Percentiles rank a stretch among this genome's conserved stretches.
phyloP scores from a whole-genome alignment of 2,888 invertebrate genomes.

The Hymenopus coronatus region DNA sequence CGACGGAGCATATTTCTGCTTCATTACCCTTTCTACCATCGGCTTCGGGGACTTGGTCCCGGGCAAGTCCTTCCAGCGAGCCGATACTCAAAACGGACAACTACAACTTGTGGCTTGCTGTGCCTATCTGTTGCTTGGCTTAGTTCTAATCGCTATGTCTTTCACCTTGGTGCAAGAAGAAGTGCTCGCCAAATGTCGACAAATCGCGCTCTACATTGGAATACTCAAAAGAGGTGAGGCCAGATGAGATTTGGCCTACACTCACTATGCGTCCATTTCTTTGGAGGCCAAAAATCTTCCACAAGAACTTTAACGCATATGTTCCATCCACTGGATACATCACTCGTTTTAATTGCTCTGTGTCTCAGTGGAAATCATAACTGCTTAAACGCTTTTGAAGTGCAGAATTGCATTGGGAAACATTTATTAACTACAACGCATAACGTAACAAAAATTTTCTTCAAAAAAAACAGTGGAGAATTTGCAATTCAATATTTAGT shows the following conservation, averaged over 20 bases:
- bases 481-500: too few species aligned
- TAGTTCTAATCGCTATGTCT: constrained; percentile 80
- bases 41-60: constrained; percentile 78
- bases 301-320: background rate
- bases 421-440: too few species aligned
- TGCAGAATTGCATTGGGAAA: too few species aligned
- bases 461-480: too few species aligned
- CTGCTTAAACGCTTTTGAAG: too few species aligned
- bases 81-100: constrained; percentile 52
- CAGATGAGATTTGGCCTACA: constrained; percentile 12
- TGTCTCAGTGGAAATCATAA: too few species aligned
- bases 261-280: background rate
- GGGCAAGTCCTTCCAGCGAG: constrained; percentile 46
- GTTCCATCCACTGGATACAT: background rate
- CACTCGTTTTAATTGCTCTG: too few species aligned
- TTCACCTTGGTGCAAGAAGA: constrained; percentile 81
- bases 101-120: constrained; percentile 76
- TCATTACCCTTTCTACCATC: constrained; percentile 79
- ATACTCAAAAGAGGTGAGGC: constrained; percentile 56
- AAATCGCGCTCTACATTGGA: constrained; percentile 56
- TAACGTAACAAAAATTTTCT: too few species aligned
- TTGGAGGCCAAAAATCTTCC: background rate
- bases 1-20: constrained; percentile 81
- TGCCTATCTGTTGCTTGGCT: constrained; percentile 72
- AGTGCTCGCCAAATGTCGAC: constrained; percentile 53